These are phyloP conservation scores for Schizothorax lantsangensis DNA, from an alignment of 2,797 vertebrate species.

Conservation along the genomic window DNA sequence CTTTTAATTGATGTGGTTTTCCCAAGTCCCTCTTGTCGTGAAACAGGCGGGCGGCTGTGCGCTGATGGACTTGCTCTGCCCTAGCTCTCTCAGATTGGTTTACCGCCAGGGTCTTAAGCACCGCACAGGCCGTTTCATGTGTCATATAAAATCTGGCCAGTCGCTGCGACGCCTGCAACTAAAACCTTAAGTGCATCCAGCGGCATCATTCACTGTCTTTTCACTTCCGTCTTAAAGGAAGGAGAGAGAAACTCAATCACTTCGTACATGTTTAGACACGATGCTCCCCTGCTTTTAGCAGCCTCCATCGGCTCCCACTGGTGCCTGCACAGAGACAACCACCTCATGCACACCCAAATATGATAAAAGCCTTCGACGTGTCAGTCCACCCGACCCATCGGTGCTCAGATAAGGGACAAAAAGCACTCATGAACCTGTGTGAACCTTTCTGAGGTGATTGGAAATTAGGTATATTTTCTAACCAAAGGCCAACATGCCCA, in stretches of 20 bases:
- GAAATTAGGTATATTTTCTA: neutral
- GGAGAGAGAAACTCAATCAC: slow-evolving; percentile 86
- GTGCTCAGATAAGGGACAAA: slow-evolving; percentile 41
- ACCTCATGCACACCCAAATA: slow-evolving; percentile 69
- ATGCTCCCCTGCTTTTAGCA: slow-evolving; percentile 74
- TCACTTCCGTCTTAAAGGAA: slow-evolving; percentile 87
- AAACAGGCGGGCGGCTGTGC: slow-evolving; percentile 80
- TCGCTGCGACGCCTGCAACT: slow-evolving; percentile 92
- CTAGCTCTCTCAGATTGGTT: slow-evolving; percentile 58
- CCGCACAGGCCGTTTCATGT: slow-evolving; percentile 88
- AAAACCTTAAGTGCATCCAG: slow-evolving; percentile 93
- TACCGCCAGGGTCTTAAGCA: slow-evolving; percentile 76
- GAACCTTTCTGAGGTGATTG: slow-evolving; percentile 37
- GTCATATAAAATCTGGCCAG: slow-evolving; percentile 89
- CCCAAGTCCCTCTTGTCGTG: slow-evolving; percentile 80
- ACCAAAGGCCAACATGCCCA: neutral
- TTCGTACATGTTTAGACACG: slow-evolving; percentile 73
- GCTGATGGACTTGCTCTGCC: slow-evolving; percentile 73
- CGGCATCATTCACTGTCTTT: slow-evolving; percentile 85
- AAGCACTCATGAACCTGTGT: slow-evolving; percentile 24
- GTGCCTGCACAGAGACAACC: slow-evolving; percentile 68
- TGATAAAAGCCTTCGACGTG: slow-evolving; percentile 62
- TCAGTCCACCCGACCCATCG: slow-evolving; percentile 58
- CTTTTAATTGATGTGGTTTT: slow-evolving; percentile 83
- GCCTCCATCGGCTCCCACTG: slow-evolving; percentile 69